Evolutionary conservation across 2,113 vertebrate species (phyloP).

Genomic region (Psilopsiagon aymara): DNA sequence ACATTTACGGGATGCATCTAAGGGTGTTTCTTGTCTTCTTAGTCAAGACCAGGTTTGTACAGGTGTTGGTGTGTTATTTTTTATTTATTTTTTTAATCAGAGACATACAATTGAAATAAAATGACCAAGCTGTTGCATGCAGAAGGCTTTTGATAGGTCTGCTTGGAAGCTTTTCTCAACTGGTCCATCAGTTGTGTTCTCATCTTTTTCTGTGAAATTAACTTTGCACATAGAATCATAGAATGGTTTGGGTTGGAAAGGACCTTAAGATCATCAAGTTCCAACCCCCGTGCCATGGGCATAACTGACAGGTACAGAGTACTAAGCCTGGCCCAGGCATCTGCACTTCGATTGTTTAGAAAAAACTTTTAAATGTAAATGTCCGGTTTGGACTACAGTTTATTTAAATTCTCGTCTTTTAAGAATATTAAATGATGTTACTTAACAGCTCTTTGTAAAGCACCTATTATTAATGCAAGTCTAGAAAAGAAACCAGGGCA

Average conservation of each 20-base stretch:
- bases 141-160: neutral
- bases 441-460: neutral
- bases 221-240: neutral
- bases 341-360: neutral
- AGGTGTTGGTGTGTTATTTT: neutral
- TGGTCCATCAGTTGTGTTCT: neutral
- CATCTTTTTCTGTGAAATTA: neutral
- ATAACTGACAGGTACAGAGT: neutral
- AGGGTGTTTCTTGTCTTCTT: neutral
- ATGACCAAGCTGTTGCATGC: neutral
- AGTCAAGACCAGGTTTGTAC: neutral
- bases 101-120: neutral
- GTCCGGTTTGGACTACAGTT: neutral
- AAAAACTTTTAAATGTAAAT: neutral
- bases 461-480: neutral
- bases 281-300: no score
- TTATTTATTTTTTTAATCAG: neutral
- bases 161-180: neutral
- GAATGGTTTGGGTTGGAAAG: no score
- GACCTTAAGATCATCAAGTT: no score
- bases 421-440: neutral
- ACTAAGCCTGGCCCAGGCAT: neutral
- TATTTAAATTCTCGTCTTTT: slow-evolving; percentile 17
- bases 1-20: neutral
- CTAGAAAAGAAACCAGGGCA: slow-evolving; percentile 13